phyloP scores from a whole-genome alignment of 2,797 vertebrate species.

The Melanotaenia trifasciata region DNA sequence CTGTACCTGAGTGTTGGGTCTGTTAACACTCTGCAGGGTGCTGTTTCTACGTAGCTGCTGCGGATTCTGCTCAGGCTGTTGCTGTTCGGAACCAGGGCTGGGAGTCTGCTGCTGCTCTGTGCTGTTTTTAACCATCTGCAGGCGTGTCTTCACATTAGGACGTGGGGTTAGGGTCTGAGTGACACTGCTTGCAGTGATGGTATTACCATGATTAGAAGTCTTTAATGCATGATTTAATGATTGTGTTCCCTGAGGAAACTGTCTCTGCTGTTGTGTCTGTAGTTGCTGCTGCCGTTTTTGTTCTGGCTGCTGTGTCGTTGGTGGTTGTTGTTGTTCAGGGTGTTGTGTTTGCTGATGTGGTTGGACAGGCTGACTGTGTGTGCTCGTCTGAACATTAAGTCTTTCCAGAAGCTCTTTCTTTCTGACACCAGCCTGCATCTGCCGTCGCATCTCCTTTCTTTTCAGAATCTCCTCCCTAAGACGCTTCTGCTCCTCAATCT shows the following conservation, averaged over 20 bases:
- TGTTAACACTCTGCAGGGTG: conserved; percentile 77
- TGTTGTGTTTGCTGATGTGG: conserved; percentile 56
- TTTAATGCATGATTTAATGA: conserved; percentile 72
- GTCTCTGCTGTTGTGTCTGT: conserved; percentile 67
- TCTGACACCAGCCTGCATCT: conserved; percentile 95
- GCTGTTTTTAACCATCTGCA: conserved; percentile 71
- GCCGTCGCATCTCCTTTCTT: conserved; percentile 93
- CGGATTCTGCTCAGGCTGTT: conserved; percentile 71
- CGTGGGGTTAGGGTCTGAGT: conserved; percentile 46
- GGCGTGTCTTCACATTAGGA: conserved; percentile 76
- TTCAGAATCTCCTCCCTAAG: conserved; percentile 94
- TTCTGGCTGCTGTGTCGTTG: conserved; percentile 11
- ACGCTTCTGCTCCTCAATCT: conserved; percentile 98
- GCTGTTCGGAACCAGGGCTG: conserved; percentile 75
- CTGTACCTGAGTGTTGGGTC: conserved; percentile 68
- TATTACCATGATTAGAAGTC: conserved; percentile 68
- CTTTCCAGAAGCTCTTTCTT: conserved; percentile 95
- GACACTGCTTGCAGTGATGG: conserved; percentile 56
- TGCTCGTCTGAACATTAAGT: conserved; percentile 83
- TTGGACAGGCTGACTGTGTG: conserved; percentile 47
- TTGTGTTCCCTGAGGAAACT: conserved; percentile 67
- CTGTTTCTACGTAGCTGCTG: conserved; percentile 78
- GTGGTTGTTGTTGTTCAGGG: conserved; percentile 29
- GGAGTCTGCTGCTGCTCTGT: conserved; percentile 65
- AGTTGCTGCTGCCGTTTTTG: conserved; percentile 49